Percentiles rank a stretch among this genome's conserved stretches.
These are phyloP conservation scores for Ceriagrion tenellum DNA, from an alignment of 2,888 invertebrate species.

Conservation along the genomic window DNA sequence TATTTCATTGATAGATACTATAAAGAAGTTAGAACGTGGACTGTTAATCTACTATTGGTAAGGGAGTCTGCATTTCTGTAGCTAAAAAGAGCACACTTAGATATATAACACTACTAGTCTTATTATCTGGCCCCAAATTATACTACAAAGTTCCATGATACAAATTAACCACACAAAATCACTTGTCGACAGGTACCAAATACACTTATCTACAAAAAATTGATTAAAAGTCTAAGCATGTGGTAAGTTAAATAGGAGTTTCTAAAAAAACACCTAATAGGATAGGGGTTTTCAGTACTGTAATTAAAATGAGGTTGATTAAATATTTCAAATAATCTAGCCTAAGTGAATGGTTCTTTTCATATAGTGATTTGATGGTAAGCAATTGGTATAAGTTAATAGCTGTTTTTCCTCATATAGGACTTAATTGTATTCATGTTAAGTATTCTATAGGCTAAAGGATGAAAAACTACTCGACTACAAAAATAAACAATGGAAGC, in stretches of 20 bases:
- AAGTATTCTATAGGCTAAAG: not conserved
- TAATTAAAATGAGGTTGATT: not conserved
- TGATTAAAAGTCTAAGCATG: not conserved
- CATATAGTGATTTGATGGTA: not conserved
- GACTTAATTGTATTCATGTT: not conserved
- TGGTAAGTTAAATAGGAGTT: not conserved
- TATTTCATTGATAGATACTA: not conserved
- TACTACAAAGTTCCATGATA: not conserved
- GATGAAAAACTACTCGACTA: not conserved
- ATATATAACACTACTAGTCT: not conserved
- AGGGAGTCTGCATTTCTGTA: not conserved
- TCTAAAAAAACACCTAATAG: not conserved
- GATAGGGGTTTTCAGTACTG: not conserved
- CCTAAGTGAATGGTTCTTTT: not conserved
- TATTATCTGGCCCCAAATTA: not conserved
- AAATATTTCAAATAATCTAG: not conserved
- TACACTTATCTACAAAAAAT: not conserved
- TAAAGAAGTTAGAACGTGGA: not conserved
- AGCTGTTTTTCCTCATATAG: not conserved
- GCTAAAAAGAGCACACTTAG: not conserved
- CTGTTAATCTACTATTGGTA: not conserved
- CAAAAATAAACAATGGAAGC: not conserved
- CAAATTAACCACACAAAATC: not conserved
- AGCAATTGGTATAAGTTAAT: not conserved
- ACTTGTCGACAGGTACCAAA: not conserved